These are phyloP conservation scores for Cosmia trapezina DNA, from an alignment of 2,888 invertebrate genomes.

Conservation along the genomic window DNA sequence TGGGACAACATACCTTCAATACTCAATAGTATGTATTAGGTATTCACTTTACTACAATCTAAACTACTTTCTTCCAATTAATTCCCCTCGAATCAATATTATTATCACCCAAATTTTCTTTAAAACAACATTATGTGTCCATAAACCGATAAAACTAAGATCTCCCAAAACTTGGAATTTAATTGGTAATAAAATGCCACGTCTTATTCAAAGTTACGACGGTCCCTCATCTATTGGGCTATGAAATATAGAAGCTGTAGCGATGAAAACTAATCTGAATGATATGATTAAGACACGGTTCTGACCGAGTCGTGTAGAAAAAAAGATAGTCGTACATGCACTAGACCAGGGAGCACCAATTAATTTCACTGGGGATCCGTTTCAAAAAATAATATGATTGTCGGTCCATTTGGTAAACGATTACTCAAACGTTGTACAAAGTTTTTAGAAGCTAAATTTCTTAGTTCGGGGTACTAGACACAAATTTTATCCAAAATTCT, in stretches of 20 bases:
- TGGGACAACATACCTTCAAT: background rate
- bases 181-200: slow-evolving; percentile 45
- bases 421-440: no score
- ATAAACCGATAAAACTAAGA: slow-evolving; percentile 46
- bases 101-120: slow-evolving; percentile 18
- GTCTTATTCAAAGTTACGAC: slow-evolving; percentile 42
- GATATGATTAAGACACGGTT: background rate
- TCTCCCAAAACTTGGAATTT: slow-evolving; percentile 40
- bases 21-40: slow-evolving; percentile 1
- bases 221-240: slow-evolving; percentile 34
- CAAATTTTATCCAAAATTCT: no score
- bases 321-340: background rate
- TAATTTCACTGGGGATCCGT: no score
- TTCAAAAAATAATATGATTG: no score
- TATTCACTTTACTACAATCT: slow-evolving; percentile 7
- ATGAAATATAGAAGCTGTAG: slow-evolving; percentile 37
- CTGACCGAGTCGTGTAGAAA: background rate
- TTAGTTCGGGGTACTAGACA: no score
- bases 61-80: slow-evolving; percentile 5
- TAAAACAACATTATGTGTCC: slow-evolving; percentile 29
- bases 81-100: slow-evolving; percentile 26
- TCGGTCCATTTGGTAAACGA: no score
- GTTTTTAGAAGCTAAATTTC: no score
- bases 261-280: slow-evolving; percentile 15
- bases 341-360: no score